phyloP scores from a whole-genome alignment of 2,797 vertebrate genomes.

The Argentina silus region DNA sequence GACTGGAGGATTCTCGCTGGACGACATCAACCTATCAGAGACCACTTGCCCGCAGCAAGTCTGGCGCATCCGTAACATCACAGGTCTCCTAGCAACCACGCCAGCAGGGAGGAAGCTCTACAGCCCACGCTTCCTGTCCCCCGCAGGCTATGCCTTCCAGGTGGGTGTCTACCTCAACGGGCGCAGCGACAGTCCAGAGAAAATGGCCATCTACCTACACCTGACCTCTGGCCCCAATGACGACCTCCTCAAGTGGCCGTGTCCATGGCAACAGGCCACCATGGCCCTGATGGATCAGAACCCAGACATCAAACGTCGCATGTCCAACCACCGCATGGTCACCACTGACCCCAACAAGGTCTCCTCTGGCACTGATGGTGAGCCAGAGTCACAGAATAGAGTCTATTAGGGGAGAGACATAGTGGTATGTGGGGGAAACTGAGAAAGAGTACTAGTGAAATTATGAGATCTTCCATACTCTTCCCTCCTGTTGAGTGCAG shows the following conservation, averaged over 20 bases:
- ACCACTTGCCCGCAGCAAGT: constrained; percentile 83
- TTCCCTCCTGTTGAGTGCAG: too few species aligned
- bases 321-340: constrained; percentile 86
- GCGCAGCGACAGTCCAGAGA: constrained; percentile 13
- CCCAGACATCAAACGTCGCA: constrained; percentile 83
- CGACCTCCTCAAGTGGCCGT: constrained; percentile 83
- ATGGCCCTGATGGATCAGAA: constrained; percentile 88
- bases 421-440: too few species aligned
- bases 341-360: constrained; percentile 82
- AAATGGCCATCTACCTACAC: constrained; percentile 77
- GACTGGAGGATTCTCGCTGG: constrained; percentile 85
- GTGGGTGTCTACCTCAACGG: constrained; percentile 70
- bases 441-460: not conserved
- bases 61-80: constrained; percentile 87
- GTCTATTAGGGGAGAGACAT: too few species aligned
- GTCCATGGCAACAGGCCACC: constrained; percentile 87
- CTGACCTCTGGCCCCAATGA: constrained; percentile 86
- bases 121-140: constrained; percentile 84
- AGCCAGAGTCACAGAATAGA: too few species aligned
- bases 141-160: constrained; percentile 81
- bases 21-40: constrained; percentile 91
- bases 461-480: not conserved
- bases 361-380: constrained; percentile 50
- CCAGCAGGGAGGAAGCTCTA: constrained; percentile 50
- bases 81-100: constrained; percentile 63